A percentile compares a stretch with the other conserved stretches of the same genome.
phyloP scores from a whole-genome alignment of 2,888 invertebrate genomes.

The Callyntrura sp. region DNA sequence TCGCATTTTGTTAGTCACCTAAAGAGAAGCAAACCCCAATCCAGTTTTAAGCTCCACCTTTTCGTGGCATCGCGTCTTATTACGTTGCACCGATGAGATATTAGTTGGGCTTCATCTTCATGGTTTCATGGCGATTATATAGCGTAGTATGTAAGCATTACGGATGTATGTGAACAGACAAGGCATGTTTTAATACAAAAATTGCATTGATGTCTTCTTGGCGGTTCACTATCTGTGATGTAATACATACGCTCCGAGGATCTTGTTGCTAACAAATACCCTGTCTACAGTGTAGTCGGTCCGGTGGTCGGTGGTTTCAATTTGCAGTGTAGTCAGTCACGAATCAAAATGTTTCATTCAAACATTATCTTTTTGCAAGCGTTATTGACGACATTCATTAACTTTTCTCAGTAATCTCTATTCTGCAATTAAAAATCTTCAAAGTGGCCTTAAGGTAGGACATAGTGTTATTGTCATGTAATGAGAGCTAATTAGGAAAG shows the following conservation, averaged over 20 bases:
- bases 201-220: slow-evolving; percentile 25
- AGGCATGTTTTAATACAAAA: not conserved
- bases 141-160: not conserved
- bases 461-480: not conserved
- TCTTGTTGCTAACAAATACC: slow-evolving; percentile 6
- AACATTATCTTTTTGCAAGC: not conserved
- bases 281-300: not conserved
- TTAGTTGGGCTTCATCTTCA: not conserved
- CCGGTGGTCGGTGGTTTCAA: not conserved
- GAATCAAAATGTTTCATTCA: not conserved
- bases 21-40: not conserved
- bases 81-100: not conserved
- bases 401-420: too few relatives aligned
- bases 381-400: not conserved
- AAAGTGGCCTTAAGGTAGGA: not conserved
- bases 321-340: not conserved
- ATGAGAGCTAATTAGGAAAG: not conserved
- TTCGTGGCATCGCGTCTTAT: not conserved
- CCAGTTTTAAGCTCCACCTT: slow-evolving; percentile 52
- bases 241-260: not conserved
- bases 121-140: not conserved
- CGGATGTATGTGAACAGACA: too few relatives aligned
- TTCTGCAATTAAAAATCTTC: too few relatives aligned
- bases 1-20: too few relatives aligned
- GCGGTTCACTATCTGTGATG: slow-evolving; percentile 6